A percentile compares a stretch with the other conserved stretches of the same genome.
Evolutionary conservation across 30 jellyfish, hydroid and myxozoan species (phyloP).

Genomic region (Sanderia malayensis): DNA sequence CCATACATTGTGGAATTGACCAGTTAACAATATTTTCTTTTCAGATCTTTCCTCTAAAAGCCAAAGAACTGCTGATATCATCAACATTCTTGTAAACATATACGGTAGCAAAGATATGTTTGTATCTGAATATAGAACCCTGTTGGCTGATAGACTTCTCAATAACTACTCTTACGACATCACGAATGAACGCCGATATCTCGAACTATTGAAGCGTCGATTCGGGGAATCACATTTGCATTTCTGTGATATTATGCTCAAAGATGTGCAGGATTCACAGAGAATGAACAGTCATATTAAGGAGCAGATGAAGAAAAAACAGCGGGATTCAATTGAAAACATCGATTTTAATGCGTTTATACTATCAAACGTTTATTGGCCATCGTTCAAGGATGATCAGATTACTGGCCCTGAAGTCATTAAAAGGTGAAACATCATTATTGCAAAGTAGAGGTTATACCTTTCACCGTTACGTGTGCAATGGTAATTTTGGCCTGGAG

Average conservation of each 20-base stretch:
- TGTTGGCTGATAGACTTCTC: conserved; percentile 81
- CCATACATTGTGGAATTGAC: background rate
- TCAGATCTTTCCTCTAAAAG: conserved; percentile 71
- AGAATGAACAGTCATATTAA: conserved; percentile 89
- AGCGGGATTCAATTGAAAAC: conserved; percentile 1
- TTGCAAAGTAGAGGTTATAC: too few species aligned
- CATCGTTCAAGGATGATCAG: conserved; percentile 73
- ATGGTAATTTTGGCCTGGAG: too few species aligned
- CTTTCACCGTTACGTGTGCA: too few species aligned
- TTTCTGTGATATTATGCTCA: conserved; percentile 93
- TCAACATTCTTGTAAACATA: conserved; percentile 84
- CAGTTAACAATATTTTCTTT: background rate
- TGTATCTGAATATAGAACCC: conserved; percentile 86
- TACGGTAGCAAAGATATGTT: conserved; percentile 96
- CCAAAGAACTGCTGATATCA: conserved; percentile 93
- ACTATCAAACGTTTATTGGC: conserved; percentile 91
- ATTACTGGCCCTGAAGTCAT: conserved; percentile 65
- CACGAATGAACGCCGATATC: conserved; percentile 90
- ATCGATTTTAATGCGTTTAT: conserved; percentile 83
- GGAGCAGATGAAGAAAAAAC: conserved; percentile 52
- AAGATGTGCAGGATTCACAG: conserved; percentile 95
- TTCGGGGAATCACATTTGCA: conserved; percentile 94
- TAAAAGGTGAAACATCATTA: too few species aligned
- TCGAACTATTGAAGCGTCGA: conserved; percentile 86
- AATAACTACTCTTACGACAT: conserved; percentile 78